Conservation (phyloP, 2,797 vertebrate species). For the Pampus argenteus region DNA sequence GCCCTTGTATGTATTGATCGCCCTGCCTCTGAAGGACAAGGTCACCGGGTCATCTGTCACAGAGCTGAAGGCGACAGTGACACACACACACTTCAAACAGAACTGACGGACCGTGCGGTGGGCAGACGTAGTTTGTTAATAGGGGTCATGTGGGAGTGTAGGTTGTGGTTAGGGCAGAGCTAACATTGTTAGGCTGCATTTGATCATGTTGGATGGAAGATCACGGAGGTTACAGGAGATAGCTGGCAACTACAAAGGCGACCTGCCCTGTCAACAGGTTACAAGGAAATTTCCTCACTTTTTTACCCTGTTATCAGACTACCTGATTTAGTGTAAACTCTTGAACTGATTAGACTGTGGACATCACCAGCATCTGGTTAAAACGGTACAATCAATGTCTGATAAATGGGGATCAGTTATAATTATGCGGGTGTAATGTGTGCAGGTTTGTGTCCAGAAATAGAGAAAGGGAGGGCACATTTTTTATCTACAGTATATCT, state of each 20-base stretch:
- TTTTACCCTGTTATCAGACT: slow-evolving; percentile 31
- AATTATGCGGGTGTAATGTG: not conserved
- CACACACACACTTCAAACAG: slow-evolving; percentile 72
- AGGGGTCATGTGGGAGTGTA: slow-evolving; percentile 71
- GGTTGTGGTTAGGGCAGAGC: slow-evolving; percentile 68
- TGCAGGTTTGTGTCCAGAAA: slow-evolving; percentile 19
- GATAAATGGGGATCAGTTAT: not conserved
- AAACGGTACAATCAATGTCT: not conserved
- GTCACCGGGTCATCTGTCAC: slow-evolving; percentile 76
- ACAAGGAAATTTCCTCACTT: slow-evolving; percentile 43
- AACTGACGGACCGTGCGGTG: slow-evolving; percentile 49
- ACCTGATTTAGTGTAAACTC: slow-evolving; percentile 25
- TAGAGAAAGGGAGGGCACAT: slow-evolving; percentile 11
- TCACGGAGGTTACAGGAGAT: slow-evolving; percentile 57
- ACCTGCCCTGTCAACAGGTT: slow-evolving; percentile 50
- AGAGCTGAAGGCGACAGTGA: slow-evolving; percentile 60
- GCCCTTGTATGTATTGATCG: slow-evolving; percentile 74
- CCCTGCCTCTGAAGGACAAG: slow-evolving; percentile 74
- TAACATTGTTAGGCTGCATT: slow-evolving; percentile 65
- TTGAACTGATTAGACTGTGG: slow-evolving; percentile 8
- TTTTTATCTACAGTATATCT: slow-evolving; percentile 20
- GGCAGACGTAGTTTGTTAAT: slow-evolving; percentile 63
- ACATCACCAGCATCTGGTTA: not conserved
- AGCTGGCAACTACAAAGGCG: slow-evolving; percentile 57
- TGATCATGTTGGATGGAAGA: slow-evolving; percentile 62